Percentiles rank a stretch among this genome's conserved stretches.
These are phyloP conservation scores for Drosophila mayri DNA, from an alignment of 1,140 invertebrate genomes.

Conservation along the genomic window DNA sequence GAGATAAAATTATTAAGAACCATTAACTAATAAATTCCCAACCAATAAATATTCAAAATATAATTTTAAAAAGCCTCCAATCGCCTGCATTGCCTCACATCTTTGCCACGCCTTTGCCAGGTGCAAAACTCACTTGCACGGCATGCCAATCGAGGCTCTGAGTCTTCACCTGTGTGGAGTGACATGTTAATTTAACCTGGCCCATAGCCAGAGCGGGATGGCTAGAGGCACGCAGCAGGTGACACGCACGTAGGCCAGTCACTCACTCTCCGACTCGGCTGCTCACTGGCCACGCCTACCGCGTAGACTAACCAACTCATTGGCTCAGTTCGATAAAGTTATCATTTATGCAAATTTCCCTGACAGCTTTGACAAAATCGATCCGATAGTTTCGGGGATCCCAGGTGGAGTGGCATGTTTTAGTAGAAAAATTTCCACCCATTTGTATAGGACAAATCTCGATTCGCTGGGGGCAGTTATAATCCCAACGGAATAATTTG, in stretches of 20 bases:
- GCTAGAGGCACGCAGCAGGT: conserved; percentile 40
- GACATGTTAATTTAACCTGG: conserved; percentile 70
- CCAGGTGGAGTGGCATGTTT: conserved; percentile 10
- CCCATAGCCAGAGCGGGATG: conserved; percentile 60
- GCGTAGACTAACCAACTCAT: conserved; percentile 51
- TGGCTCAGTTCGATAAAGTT: conserved; percentile 72
- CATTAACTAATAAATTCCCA: not conserved
- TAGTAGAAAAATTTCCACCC: conserved; percentile 6
- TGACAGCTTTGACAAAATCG: conserved; percentile 59
- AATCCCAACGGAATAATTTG: not conserved
- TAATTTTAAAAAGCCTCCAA: not conserved
- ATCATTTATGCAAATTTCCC: conserved; percentile 79
- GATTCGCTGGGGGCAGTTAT: not conserved
- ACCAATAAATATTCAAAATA: not conserved
- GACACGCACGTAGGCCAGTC: conserved; percentile 59
- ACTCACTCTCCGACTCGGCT: conserved; percentile 27
- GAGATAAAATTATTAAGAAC: not conserved
- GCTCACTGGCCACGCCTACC: conserved; percentile 60
- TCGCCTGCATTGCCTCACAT: conserved; percentile 23
- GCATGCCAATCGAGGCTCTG: conserved; percentile 24
- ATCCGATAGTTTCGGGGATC: conserved; percentile 9
- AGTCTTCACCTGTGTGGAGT: conserved; percentile 49
- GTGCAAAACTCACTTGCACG: conserved; percentile 17
- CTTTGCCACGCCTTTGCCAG: conserved; percentile 46
- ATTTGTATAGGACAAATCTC: conserved; percentile 24